Evolutionary conservation across 2,797 vertebrate genomes (phyloP).

Genomic region (Chromis chromis): DNA sequence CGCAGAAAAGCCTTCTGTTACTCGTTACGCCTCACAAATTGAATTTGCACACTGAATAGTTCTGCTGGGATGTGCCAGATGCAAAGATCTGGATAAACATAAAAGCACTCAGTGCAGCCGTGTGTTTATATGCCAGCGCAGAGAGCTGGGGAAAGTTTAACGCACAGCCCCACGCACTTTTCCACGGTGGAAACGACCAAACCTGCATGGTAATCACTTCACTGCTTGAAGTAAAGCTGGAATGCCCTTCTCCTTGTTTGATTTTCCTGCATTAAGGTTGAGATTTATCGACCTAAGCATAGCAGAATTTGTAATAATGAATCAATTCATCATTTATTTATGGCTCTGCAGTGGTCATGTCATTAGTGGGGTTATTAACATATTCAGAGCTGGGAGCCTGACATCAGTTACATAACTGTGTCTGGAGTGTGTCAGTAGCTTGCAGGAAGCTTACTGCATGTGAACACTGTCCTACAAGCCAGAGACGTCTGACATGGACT

Average conservation of each 20-base stretch:
- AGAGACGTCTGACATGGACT: constrained; percentile 55
- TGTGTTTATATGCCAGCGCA: constrained; percentile 74
- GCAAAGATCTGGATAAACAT: constrained; percentile 81
- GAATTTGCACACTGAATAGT: constrained; percentile 76
- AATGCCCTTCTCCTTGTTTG: constrained; percentile 37
- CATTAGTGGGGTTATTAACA: constrained; percentile 36
- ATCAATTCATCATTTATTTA: constrained; percentile 33
- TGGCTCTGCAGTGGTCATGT: neutral
- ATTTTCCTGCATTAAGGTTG: constrained; percentile 18
- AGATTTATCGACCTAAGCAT: constrained; percentile 24
- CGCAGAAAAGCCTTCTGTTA: constrained; percentile 68
- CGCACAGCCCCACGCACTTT: constrained; percentile 8
- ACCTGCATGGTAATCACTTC: constrained; percentile 34
- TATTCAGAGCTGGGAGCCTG: constrained; percentile 40
- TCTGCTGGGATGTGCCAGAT: constrained; percentile 75
- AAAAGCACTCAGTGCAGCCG: constrained; percentile 70
- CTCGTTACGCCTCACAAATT: constrained; percentile 74
- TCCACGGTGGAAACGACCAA: constrained; percentile 40
- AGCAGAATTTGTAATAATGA: constrained; percentile 39
- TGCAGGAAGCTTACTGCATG: constrained; percentile 46
- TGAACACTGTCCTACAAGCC: constrained; percentile 40
- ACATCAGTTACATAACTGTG: constrained; percentile 46
- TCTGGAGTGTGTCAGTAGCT: constrained; percentile 55
- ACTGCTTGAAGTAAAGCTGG: constrained; percentile 20
- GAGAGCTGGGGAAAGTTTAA: constrained; percentile 39